Percentiles rank a stretch among this genome's conserved stretches.
Conservation (phyloP, 2,797 vertebrate species). For the Balearica regulorum region DNA sequence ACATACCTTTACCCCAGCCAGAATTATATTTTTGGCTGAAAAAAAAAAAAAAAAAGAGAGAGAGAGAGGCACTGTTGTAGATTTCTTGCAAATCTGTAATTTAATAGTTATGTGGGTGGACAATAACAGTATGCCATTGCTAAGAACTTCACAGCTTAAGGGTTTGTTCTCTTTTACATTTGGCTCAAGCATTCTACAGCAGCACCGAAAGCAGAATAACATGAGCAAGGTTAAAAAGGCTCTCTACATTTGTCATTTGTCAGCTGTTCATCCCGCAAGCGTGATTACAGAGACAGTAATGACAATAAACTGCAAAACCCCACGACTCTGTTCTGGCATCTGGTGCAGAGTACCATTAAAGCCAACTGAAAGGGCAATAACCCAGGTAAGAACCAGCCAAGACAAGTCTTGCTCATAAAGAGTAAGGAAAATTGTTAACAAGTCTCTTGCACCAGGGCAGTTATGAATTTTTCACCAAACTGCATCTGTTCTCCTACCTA, state of each 20-base stretch:
- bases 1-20: slow-evolving; percentile 95
- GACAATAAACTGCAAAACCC: background rate
- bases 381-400: background rate
- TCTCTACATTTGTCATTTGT: background rate
- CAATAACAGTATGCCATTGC: background rate
- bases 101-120: background rate
- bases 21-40: slow-evolving; percentile 95
- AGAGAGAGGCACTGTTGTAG: background rate
- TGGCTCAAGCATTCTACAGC: background rate
- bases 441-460: background rate
- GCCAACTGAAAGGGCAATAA: background rate
- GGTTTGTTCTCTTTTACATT: background rate
- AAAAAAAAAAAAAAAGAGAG: slow-evolving; percentile 12
- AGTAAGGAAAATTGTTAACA: background rate
- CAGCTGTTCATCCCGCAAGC: background rate
- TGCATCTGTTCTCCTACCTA: background rate
- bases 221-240: background rate
- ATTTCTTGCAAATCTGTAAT: background rate
- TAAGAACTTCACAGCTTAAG: background rate
- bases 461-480: background rate
- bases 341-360: background rate
- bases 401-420: background rate
- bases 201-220: background rate
- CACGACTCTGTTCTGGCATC: background rate
- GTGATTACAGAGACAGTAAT: background rate